Evolutionary conservation across 2,113 vertebrate genomes (phyloP).

Genomic region (Falco punctatus): DNA sequence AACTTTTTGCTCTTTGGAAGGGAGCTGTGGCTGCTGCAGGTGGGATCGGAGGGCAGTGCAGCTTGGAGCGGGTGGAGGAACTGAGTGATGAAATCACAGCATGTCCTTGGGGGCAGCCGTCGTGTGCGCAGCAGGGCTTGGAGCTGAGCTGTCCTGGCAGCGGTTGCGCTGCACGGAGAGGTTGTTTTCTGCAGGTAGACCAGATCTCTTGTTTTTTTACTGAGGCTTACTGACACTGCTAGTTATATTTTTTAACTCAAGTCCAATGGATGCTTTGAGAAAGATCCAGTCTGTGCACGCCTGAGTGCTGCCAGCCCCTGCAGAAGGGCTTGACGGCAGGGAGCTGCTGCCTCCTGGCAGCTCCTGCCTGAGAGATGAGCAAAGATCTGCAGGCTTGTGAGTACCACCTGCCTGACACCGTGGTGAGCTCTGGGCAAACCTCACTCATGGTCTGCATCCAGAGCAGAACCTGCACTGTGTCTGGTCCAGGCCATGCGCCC

Average conservation of each 20-base stretch:
- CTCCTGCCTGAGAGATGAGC: not conserved
- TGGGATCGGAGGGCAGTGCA: not conserved
- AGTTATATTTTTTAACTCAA: not conserved
- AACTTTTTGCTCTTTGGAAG: not conserved
- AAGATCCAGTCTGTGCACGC: not conserved
- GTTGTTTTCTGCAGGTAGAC: not conserved
- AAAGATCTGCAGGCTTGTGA: not conserved
- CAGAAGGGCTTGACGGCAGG: not conserved
- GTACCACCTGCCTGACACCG: not conserved
- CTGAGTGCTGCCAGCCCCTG: not conserved
- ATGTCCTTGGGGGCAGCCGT: not conserved
- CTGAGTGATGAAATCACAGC: not conserved
- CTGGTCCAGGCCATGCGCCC: not conserved
- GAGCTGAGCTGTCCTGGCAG: not conserved
- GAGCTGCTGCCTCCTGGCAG: not conserved
- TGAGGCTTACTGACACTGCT: fast-evolving
- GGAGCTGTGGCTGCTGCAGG: not conserved
- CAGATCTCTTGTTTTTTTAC: not conserved
- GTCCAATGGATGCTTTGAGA: not conserved
- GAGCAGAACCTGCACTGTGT: not conserved
- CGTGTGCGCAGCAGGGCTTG: not conserved
- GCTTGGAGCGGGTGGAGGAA: not conserved
- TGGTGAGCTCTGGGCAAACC: not conserved
- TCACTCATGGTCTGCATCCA: not conserved
- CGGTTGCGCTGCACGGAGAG: fast-evolving